phyloP scores from a whole-genome alignment of 2,888 invertebrate genomes.

The Parasteatoda lunata region DNA sequence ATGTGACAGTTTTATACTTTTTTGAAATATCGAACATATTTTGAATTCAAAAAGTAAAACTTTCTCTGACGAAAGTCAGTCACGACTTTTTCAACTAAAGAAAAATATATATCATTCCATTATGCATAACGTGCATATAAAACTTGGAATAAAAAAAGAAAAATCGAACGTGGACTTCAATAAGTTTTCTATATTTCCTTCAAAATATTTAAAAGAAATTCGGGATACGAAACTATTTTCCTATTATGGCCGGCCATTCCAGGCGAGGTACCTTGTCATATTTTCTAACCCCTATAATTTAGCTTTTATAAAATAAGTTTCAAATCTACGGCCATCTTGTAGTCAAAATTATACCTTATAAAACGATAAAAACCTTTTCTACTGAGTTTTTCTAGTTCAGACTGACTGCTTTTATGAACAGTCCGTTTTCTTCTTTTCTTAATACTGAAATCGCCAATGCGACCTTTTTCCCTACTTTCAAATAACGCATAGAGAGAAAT shows the following conservation, averaged over 20 bases:
- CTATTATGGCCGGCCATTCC: constrained; percentile 11
- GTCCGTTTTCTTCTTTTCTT: constrained; percentile 2
- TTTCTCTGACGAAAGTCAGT: neutral
- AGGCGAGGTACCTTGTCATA: constrained; percentile 43
- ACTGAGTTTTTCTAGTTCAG: constrained; percentile 25
- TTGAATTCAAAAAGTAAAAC: neutral
- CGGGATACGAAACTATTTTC: neutral
- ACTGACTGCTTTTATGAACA: neutral
- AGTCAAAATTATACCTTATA: constrained; percentile 62
- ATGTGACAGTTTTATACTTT: no score
- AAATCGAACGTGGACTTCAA: neutral
- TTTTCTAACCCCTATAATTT: constrained; percentile 56
- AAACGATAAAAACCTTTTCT: constrained; percentile 47
- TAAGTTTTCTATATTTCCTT: neutral
- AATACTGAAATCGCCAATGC: constrained; percentile 31
- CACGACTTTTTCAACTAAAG: neutral
- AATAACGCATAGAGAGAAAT: constrained; percentile 39
- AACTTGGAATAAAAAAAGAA: neutral
- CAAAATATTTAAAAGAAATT: neutral
- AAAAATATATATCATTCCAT: neutral
- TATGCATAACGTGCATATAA: neutral
- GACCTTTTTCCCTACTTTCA: constrained; percentile 11
- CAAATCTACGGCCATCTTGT: constrained; percentile 59
- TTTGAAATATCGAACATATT: no score
- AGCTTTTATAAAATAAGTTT: constrained; percentile 49